phyloP scores from a whole-genome alignment of 2,113 vertebrate species.

The Pomatorhinus ruficollis region DNA sequence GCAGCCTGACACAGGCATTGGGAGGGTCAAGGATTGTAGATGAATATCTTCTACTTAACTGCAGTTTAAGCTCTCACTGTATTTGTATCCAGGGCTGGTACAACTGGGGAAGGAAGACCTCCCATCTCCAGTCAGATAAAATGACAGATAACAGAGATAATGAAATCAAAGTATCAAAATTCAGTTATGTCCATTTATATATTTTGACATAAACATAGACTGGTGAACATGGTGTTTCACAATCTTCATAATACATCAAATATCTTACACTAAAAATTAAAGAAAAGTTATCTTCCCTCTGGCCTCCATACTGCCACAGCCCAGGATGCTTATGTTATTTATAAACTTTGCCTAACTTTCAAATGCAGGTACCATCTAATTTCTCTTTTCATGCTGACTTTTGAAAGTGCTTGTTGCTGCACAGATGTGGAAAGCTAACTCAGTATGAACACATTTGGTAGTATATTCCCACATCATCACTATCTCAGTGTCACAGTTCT shows the following conservation, averaged over 20 bases:
- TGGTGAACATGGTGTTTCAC: not conserved
- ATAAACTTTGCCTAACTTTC: not conserved
- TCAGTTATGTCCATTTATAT: not conserved
- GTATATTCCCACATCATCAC: not conserved
- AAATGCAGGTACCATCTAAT: not conserved
- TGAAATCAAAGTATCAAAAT: not conserved
- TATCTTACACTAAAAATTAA: not conserved
- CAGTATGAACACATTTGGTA: not conserved
- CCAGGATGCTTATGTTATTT: not conserved
- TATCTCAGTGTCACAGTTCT: not conserved
- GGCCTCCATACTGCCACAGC: not conserved
- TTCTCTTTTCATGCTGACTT: not conserved
- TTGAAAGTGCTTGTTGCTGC: not conserved
- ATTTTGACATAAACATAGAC: not conserved
- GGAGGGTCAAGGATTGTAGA: not conserved
- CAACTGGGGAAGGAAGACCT: not conserved
- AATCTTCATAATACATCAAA: not conserved
- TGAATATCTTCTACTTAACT: not conserved
- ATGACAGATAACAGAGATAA: not conserved
- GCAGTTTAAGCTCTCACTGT: not conserved
- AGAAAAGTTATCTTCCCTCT: not conserved
- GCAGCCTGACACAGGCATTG: not conserved
- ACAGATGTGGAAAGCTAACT: not conserved
- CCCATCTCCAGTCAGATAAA: not conserved
- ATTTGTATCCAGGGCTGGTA: not conserved